Base-by-base conservation (phyloP, 2,888 invertebrate species). In the Hybos culiciformis region DNA sequence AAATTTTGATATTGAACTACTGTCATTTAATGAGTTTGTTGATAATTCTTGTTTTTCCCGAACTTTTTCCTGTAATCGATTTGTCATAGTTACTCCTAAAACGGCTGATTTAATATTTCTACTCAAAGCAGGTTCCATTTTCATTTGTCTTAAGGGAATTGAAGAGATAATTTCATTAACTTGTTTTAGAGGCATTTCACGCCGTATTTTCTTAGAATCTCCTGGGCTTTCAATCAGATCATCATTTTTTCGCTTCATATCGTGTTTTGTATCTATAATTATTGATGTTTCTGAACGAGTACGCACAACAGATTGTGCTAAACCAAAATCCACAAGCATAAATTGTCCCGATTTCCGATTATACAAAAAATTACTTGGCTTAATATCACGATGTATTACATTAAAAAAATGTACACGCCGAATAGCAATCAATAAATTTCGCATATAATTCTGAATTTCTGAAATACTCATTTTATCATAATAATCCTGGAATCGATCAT, bases 351-450 rank as follows among this genome's bases (percentile, higher is more conserved):
- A 74, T 21, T 72, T 70, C 12, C 87, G 71, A 63, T 88, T 83
- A 58, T 86, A 90, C 9, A 92, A 71, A 63, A 92, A 92, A 69
- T 92, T 92, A 64, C 82, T 85, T 2, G 92, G 92, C 65, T 92
- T 92, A 33, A 92, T 77, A 59, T 92, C 92, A 43, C 92, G 71
- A 61, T 92, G 92, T 46, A 92, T 88, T 48, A 92, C 78, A 48
- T 81, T 78, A 60, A 83, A 83, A 36, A 78, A 74, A 66, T 92
- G 92, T 44, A 92, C 86, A 55, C 83, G 76, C 6, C 72, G 68
- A 51, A 92, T 68, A 4, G 92, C 87, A 33, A 77, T 68, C 50
- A 92, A 65, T 50, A 92, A 67, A 56, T 88, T 86, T 55, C 72
- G 75, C 77, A 91, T 83, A 63, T 91, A 92, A 46, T 74, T 67